Conservation (phyloP, 2,888 invertebrate species). For the Torymus auratus region DNA sequence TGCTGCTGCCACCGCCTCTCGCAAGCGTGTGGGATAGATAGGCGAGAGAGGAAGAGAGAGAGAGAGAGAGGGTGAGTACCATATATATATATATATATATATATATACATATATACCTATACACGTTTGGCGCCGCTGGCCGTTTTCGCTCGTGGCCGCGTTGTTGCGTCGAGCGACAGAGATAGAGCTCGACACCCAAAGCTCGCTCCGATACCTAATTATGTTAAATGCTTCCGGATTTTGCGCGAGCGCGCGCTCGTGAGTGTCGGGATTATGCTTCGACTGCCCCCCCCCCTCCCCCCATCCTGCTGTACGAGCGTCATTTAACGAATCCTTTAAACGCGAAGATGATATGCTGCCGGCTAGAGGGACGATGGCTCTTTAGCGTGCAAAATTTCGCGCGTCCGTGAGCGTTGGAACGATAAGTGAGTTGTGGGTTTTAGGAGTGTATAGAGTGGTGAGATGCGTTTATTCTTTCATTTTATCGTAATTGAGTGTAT, state of each 20-base stretch:
- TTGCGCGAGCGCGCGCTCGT: slow-evolving; percentile 56
- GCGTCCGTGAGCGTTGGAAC: no score
- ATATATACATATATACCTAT: not conserved
- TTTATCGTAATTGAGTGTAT: no score
- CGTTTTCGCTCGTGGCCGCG: slow-evolving; percentile 61
- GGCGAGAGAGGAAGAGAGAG: slow-evolving; percentile 3
- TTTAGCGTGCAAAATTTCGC: no score
- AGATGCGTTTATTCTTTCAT: no score
- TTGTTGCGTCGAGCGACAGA: not conserved
- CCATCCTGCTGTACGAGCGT: not conserved
- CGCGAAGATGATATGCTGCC: not conserved
- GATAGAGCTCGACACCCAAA: not conserved
- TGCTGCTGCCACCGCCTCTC: no score
- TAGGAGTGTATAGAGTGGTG: no score
- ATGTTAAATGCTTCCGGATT: slow-evolving; percentile 76
- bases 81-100: not conserved
- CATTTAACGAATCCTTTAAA: not conserved
- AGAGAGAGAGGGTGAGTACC: no score
- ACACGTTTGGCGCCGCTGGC: slow-evolving; percentile 1
- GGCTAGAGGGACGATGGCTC: no score
- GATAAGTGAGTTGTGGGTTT: no score
- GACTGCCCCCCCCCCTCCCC: not conserved
- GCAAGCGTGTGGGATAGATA: slow-evolving; percentile 52
- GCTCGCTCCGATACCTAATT: slow-evolving; percentile 74
- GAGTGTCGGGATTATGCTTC: slow-evolving; percentile 8